Evolutionary conservation across 1,140 invertebrate genomes (phyloP).

Genomic region (Temnothorax longispinosus): DNA sequence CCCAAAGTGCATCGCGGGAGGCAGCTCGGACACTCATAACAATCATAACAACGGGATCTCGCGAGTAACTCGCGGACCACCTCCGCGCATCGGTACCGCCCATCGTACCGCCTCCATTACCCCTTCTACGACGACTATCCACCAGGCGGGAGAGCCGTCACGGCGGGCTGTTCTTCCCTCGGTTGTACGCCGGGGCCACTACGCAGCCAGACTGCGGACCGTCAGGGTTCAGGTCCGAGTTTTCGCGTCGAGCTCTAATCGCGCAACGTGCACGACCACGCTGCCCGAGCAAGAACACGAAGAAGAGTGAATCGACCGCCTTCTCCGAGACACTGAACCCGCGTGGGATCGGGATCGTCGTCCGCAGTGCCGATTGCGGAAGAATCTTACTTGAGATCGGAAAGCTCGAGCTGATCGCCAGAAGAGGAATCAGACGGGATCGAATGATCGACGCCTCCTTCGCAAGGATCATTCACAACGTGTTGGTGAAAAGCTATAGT

Average conservation of each 20-base stretch:
- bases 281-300: conserved; percentile 65
- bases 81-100: conserved; percentile 84
- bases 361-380: conserved; percentile 3
- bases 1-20: conserved; percentile 75
- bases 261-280: conserved; percentile 81
- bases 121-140: conserved; percentile 61
- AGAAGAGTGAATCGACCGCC: neutral
- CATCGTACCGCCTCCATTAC: conserved; percentile 78
- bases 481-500: conserved; percentile 55
- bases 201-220: conserved; percentile 86
- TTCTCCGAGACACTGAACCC: neutral
- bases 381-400: neutral
- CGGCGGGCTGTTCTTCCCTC: conserved; percentile 71
- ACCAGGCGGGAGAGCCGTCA: conserved; percentile 69
- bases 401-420: neutral
- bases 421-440: conserved; percentile 17
- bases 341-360: conserved; percentile 14
- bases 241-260: conserved; percentile 75
- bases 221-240: conserved; percentile 80
- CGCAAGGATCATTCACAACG: conserved; percentile 41
- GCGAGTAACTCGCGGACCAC: conserved; percentile 84
- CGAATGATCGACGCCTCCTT: conserved; percentile 16
- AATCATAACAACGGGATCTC: conserved; percentile 84
- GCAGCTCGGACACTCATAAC: conserved; percentile 85
- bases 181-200: conserved; percentile 78